These are phyloP conservation scores for Spongilla lacustris DNA, from an alignment of 37 sponge, comb jelly and placozoan species.

Conservation along the genomic window DNA sequence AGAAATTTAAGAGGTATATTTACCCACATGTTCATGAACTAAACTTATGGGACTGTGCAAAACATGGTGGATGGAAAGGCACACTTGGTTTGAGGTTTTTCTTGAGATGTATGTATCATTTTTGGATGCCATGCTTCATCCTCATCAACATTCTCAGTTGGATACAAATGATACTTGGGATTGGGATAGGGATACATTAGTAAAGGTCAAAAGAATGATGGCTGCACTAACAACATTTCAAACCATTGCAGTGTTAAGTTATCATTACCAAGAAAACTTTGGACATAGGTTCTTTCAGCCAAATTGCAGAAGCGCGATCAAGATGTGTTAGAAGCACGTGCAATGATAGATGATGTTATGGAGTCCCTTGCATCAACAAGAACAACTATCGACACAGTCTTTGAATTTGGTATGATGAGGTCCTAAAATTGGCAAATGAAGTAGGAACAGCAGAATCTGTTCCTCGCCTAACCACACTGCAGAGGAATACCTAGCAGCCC, in stretches of 20 bases:
- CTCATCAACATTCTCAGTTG: conserved; percentile 17
- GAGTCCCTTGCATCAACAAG: conserved; percentile 16
- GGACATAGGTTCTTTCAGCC: conserved; percentile 28
- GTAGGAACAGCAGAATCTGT: conserved; percentile 33
- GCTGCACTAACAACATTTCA: conserved; percentile 52
- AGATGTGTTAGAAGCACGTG: conserved; percentile 32
- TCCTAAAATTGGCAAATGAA: conserved; percentile 25
- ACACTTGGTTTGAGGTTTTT: too few relatives aligned
- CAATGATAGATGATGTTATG: conserved; percentile 36
- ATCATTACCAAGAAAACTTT: conserved; percentile 40
- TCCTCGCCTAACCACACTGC: conserved; percentile 30
- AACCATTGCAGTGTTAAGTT: conserved; percentile 32
- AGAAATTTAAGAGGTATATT: too few relatives aligned
- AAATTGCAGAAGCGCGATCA: conserved; percentile 59
- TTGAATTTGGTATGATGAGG: conserved; percentile 49
- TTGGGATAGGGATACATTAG: too few relatives aligned
- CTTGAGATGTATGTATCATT: conserved; percentile 33
- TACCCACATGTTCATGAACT: conserved; percentile 25
- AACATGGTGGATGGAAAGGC: conserved; percentile 53
- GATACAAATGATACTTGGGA: too few relatives aligned
- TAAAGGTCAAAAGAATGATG: conserved; percentile 2
- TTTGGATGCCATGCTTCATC: conserved; percentile 45
- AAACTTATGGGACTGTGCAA: conserved; percentile 54
- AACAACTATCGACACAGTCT: conserved; percentile 25
- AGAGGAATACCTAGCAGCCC: conserved; percentile 30